Evolutionary conservation across 1,140 invertebrate genomes (phyloP).

Genomic region (Drosophila willistoni): DNA sequence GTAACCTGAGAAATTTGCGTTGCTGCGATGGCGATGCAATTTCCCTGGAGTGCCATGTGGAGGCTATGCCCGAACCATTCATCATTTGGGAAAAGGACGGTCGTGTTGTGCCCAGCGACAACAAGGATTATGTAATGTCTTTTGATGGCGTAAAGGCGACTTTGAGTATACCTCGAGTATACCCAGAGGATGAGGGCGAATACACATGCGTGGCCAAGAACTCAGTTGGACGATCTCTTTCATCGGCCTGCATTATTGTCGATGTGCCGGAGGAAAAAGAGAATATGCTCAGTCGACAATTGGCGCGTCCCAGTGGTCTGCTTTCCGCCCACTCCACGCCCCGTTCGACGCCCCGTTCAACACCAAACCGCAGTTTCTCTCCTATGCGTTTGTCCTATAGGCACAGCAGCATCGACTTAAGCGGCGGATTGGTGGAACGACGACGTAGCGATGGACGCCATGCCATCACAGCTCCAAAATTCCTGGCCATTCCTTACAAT

Average conservation of each 20-base stretch:
- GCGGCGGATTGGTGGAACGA: constrained; percentile 73
- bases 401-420: constrained; percentile 71
- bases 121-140: constrained; percentile 86
- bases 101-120: constrained; percentile 86
- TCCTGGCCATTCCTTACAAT: constrained; percentile 94
- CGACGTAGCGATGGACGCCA: constrained; percentile 83
- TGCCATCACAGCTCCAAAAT: constrained; percentile 88
- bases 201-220: constrained; percentile 94
- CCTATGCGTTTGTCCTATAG: constrained; percentile 82
- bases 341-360: constrained; percentile 88
- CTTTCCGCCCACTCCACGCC: constrained; percentile 89
- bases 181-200: constrained; percentile 94
- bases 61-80: constrained; percentile 87
- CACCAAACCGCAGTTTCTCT: constrained; percentile 88
- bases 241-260: constrained; percentile 91
- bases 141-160: constrained; percentile 88
- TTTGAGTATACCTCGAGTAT: constrained; percentile 89
- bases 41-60: constrained; percentile 89
- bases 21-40: constrained; percentile 92
- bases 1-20: constrained; percentile 89
- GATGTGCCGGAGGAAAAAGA: constrained; percentile 93
- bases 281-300: constrained; percentile 87
- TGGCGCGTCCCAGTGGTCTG: constrained; percentile 87
- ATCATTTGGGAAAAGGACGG: constrained; percentile 92
- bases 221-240: constrained; percentile 90